Evolutionary conservation across 1,140 invertebrate genomes (phyloP).

Genomic region (Drosophila arizonae): DNA sequence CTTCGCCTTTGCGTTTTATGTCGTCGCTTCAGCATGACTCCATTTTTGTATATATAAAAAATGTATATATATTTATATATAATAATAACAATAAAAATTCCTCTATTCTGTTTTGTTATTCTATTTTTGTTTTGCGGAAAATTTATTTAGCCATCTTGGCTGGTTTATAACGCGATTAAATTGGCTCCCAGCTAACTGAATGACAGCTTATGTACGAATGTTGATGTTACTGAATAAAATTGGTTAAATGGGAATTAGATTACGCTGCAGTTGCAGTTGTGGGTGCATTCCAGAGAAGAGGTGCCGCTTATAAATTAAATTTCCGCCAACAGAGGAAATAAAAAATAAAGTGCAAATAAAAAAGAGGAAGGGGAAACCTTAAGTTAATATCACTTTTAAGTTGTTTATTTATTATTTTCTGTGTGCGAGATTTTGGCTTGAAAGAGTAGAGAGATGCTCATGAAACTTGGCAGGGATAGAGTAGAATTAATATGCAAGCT

Average conservation of each 20-base stretch:
- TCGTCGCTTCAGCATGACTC: slow-evolving; percentile 49
- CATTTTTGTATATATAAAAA: slow-evolving; percentile 59
- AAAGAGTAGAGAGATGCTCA: too few relatives aligned
- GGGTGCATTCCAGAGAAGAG: not conserved
- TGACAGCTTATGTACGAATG: slow-evolving; percentile 11
- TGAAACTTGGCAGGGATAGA: too few relatives aligned
- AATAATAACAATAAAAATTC: slow-evolving; percentile 25
- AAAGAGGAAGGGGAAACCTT: too few relatives aligned
- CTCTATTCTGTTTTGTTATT: slow-evolving; percentile 1
- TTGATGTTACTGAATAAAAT: slow-evolving; percentile 1
- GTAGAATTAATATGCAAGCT: too few relatives aligned
- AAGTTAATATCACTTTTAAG: too few relatives aligned
- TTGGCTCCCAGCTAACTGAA: slow-evolving; percentile 17
- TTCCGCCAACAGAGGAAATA: slow-evolving; percentile 6
- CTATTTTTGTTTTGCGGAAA: slow-evolving; percentile 21
- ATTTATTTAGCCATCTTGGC: slow-evolving; percentile 47
- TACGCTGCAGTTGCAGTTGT: not conserved
- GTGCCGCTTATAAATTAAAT: slow-evolving; percentile 31
- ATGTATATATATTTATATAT: not conserved
- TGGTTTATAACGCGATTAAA: slow-evolving; percentile 56
- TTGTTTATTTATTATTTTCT: too few relatives aligned
- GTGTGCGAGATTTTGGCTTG: too few relatives aligned
- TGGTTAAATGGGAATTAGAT: slow-evolving; percentile 13
- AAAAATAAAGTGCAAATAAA: too few relatives aligned
- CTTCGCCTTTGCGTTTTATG: slow-evolving; percentile 47